These are phyloP conservation scores for Caenorhabditis tropicalis DNA, from an alignment of 1,140 invertebrate species.

Conservation along the genomic window DNA sequence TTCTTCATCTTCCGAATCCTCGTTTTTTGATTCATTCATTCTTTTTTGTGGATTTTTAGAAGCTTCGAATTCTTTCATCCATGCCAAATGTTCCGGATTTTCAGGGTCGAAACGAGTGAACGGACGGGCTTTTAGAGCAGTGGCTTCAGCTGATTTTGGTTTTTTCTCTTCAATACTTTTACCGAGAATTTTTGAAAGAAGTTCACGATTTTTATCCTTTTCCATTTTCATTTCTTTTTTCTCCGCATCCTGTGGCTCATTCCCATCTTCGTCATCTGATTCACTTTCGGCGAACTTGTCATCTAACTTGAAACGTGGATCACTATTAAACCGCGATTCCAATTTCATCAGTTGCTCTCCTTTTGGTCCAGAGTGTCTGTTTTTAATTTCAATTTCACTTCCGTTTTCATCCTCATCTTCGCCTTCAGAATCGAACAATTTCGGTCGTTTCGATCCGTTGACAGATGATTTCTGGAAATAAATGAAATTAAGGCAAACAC, in stretches of 20 bases:
- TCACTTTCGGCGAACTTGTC: constrained; percentile 47
- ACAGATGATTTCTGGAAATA: neutral
- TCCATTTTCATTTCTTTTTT: constrained; percentile 42
- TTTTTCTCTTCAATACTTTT: constrained; percentile 36
- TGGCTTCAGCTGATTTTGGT: neutral
- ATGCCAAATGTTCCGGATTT: constrained; percentile 40
- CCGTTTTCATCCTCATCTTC: neutral
- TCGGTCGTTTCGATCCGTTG: neutral
- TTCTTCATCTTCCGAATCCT: neutral
- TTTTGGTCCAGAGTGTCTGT: constrained; percentile 29
- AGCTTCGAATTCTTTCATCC: constrained; percentile 44
- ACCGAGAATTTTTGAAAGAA: constrained; percentile 42
- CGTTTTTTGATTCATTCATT: neutral
- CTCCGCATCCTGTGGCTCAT: neutral
- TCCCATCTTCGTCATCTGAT: constrained; percentile 15
- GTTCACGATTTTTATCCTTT: constrained; percentile 40
- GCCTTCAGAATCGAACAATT: constrained; percentile 41
- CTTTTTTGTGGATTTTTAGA: neutral
- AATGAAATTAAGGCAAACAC: too few species aligned
- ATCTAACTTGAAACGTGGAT: constrained; percentile 49
- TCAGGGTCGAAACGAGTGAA: constrained; percentile 51
- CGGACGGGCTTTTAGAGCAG: constrained; percentile 1
- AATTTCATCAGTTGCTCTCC: constrained; percentile 47
- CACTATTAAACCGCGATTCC: constrained; percentile 43
- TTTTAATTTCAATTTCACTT: constrained; percentile 13